Evolutionary conservation across 2,113 vertebrate species (phyloP).

Genomic region (Caranx melampygus): DNA sequence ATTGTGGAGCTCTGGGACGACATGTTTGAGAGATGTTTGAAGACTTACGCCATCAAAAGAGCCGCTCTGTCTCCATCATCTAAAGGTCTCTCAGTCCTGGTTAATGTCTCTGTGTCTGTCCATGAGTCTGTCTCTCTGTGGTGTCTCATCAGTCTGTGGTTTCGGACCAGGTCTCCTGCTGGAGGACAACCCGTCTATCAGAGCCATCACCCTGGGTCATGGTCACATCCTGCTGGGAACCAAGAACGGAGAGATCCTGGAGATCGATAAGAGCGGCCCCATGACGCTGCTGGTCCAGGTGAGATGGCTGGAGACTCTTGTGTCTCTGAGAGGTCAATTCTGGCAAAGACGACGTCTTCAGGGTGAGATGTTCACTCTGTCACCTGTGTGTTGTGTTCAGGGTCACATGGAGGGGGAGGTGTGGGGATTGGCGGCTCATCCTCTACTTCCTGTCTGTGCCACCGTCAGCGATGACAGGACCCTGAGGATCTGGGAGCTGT

Average conservation of each 20-base stretch:
- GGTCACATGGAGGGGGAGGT: slow-evolving; percentile 99
- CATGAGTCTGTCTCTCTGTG: neutral
- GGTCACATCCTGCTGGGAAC: slow-evolving; percentile 97
- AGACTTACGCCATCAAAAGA: slow-evolving; percentile 98
- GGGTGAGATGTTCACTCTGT: neutral
- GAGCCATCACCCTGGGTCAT: slow-evolving; percentile 95
- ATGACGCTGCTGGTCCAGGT: slow-evolving; percentile 90
- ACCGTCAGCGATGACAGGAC: slow-evolving; percentile 97
- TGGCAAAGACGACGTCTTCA: too few relatives aligned
- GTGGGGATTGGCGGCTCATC: slow-evolving; percentile 96
- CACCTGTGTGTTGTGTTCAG: slow-evolving; percentile 73
- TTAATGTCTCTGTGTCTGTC: neutral
- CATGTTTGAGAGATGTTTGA: slow-evolving; percentile 97
- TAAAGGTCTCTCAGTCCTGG: slow-evolving; percentile 85
- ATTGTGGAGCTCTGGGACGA: slow-evolving; percentile 98
- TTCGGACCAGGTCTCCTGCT: slow-evolving; percentile 88
- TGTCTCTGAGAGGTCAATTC: too few relatives aligned
- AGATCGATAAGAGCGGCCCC: slow-evolving; percentile 96
- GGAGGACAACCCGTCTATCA: slow-evolving; percentile 97
- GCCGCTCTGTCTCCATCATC: slow-evolving; percentile 91
- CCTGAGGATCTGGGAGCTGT: slow-evolving; percentile 97
- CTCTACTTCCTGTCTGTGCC: slow-evolving; percentile 94
- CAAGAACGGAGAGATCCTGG: slow-evolving; percentile 97
- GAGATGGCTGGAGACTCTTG: neutral
- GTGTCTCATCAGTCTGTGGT: neutral